phyloP scores from a whole-genome alignment of 2,113 vertebrate genomes.

The Chrysemys picta region DNA sequence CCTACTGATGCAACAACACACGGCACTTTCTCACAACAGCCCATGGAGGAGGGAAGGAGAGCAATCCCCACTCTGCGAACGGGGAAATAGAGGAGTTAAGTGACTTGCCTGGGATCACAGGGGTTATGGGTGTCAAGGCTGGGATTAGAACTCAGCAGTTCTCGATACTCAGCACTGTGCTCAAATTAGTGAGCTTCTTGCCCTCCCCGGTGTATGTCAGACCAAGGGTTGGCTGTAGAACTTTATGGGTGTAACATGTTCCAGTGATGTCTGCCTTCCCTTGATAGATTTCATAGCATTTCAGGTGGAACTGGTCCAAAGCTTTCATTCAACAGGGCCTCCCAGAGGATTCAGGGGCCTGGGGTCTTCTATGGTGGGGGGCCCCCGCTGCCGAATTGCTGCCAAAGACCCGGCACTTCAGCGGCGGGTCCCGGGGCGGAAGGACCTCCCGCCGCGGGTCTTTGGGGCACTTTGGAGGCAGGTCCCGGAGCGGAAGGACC shows the following conservation, averaged over 20 bases:
- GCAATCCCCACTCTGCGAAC: rapidly evolving
- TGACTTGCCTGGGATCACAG: rapidly evolving
- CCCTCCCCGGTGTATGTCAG: rapidly evolving
- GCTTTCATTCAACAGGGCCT: neutral
- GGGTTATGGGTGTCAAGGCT: neutral
- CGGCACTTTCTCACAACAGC: rapidly evolving
- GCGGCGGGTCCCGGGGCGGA: too few relatives aligned
- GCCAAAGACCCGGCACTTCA: too few relatives aligned
- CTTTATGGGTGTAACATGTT: neutral
- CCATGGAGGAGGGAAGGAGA: rapidly evolving
- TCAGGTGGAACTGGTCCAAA: rapidly evolving
- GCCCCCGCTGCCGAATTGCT: too few relatives aligned
- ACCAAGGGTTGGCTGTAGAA: neutral
- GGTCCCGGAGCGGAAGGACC: too few relatives aligned
- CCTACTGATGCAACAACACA: neutral
- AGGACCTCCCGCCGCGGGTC: too few relatives aligned
- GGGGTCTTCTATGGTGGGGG: too few relatives aligned
- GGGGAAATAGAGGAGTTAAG: neutral
- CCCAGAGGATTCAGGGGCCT: too few relatives aligned
- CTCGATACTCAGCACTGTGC: neutral
- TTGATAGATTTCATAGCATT: neutral
- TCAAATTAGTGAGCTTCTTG: neutral
- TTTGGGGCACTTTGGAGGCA: too few relatives aligned
- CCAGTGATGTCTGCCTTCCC: neutral
- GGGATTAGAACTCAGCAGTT: neutral